Percentiles rank a stretch among this genome's conserved stretches.
phyloP scores from a whole-genome alignment of 2,797 vertebrate genomes.

The Trematomus bernacchii region DNA sequence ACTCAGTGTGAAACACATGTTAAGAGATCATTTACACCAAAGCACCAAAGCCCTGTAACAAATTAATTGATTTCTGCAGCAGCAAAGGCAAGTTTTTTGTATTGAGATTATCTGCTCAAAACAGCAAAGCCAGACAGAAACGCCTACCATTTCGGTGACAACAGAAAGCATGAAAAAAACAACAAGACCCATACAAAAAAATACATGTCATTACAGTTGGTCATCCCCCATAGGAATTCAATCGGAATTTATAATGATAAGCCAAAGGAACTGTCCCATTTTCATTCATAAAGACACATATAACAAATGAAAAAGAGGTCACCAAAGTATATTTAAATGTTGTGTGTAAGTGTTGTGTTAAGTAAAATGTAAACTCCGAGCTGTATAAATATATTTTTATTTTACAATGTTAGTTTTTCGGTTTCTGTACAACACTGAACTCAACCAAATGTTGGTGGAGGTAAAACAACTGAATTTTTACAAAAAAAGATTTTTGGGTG shows the following conservation, averaged over 20 bases:
- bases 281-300: constrained; percentile 23
- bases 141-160: constrained; percentile 7
- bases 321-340: background rate
- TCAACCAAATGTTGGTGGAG: background rate
- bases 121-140: constrained; percentile 14
- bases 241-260: constrained; percentile 21
- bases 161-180: constrained; percentile 24
- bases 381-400: too few species aligned
- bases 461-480: background rate
- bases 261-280: background rate
- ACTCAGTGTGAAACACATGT: constrained; percentile 15
- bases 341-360: too few species aligned
- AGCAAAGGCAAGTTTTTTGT: constrained; percentile 21
- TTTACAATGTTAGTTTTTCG: background rate
- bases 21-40: constrained; percentile 18
- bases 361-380: background rate
- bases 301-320: background rate
- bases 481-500: too few species aligned
- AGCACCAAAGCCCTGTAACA: background rate
- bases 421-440: background rate
- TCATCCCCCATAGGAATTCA: constrained; percentile 16
- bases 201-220: constrained; percentile 13
- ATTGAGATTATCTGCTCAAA: constrained; percentile 30
- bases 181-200: constrained; percentile 30
- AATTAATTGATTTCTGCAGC: constrained; percentile 9